phyloP scores from a whole-genome alignment of 1,140 invertebrate species.

The Drosophila novamexicana region DNA sequence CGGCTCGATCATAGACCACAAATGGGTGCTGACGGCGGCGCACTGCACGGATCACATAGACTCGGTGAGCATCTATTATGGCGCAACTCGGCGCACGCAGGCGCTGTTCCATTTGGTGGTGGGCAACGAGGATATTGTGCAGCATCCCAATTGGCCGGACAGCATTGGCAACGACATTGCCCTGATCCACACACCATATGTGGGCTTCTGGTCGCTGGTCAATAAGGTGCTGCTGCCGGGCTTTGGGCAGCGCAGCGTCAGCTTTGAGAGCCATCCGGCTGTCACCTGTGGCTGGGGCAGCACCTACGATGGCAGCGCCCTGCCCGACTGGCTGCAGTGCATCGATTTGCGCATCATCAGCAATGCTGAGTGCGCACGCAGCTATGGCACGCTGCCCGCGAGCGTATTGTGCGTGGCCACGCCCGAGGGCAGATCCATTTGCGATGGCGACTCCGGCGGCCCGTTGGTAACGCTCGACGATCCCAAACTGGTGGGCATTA shows the following conservation, averaged over 20 bases:
- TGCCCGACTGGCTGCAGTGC: constrained; percentile 45
- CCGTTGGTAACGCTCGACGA: constrained; percentile 29
- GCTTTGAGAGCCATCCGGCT: constrained; percentile 1
- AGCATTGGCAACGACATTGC: constrained; percentile 42
- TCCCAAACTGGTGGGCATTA: constrained; percentile 72
- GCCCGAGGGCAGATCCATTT: constrained; percentile 36
- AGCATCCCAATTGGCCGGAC: constrained; percentile 40
- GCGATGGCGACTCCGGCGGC: constrained; percentile 47
- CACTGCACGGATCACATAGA: constrained; percentile 84
- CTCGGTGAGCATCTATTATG: constrained; percentile 38
- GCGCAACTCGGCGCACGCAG: constrained; percentile 42
- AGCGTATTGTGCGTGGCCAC: constrained; percentile 37
- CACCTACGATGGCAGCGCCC: constrained; percentile 31
- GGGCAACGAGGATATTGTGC: constrained; percentile 15
- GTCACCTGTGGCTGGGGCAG: constrained; percentile 47
- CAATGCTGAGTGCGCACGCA: constrained; percentile 28
- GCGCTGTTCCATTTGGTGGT: constrained; percentile 29
- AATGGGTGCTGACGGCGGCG: constrained; percentile 86
- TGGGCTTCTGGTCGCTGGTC: constrained; percentile 41
- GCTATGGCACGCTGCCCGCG: constrained; percentile 28
- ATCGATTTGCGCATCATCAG: constrained; percentile 39
- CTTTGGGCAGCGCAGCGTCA: neutral
- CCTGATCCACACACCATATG: constrained; percentile 31
- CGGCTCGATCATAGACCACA: constrained; percentile 85
- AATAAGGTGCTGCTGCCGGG: constrained; percentile 34